These are phyloP conservation scores for Epinephelus awoara DNA, from an alignment of 2,797 vertebrate species.

Conservation along the genomic window DNA sequence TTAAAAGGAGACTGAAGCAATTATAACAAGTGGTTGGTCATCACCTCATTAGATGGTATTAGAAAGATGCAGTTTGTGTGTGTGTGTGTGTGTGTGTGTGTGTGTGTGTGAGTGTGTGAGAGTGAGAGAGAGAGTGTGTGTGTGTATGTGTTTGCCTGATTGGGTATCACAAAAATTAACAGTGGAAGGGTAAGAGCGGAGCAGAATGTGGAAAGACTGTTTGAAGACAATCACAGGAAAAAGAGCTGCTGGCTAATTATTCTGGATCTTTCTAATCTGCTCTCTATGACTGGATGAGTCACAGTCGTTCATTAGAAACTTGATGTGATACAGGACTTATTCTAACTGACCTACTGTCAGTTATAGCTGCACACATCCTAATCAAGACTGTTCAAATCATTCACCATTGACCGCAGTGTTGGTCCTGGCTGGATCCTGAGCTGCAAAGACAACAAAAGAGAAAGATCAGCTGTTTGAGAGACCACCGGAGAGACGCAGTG, in stretches of 20 bases:
- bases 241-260: constrained; percentile 65
- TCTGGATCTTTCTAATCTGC: constrained; percentile 29
- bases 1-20: constrained; percentile 99
- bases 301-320: constrained; percentile 7
- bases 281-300: constrained; percentile 25
- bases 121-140: constrained; percentile 53
- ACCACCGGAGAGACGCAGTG: constrained; percentile 65
- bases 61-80: constrained; percentile 89
- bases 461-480: constrained; percentile 68
- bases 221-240: constrained; percentile 42
- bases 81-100: constrained; percentile 41
- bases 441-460: constrained; percentile 55
- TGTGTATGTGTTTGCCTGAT: constrained; percentile 56
- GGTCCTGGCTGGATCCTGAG: constrained; percentile 30
- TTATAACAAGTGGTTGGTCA: constrained; percentile 99
- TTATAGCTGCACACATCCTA: background rate
- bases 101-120: constrained; percentile 70
- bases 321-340: constrained; percentile 8
- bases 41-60: constrained; percentile 98
- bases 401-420: constrained; percentile 16
- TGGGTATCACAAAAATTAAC: constrained; percentile 66
- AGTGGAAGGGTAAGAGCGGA: constrained; percentile 32
- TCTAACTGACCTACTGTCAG: constrained; percentile 12
- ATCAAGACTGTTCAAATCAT: constrained; percentile 25
- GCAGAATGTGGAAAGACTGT: constrained; percentile 36